These are phyloP conservation scores for Galago senegalensis DNA, from an alignment of 2,797 vertebrate genomes.

Conservation along the genomic window DNA sequence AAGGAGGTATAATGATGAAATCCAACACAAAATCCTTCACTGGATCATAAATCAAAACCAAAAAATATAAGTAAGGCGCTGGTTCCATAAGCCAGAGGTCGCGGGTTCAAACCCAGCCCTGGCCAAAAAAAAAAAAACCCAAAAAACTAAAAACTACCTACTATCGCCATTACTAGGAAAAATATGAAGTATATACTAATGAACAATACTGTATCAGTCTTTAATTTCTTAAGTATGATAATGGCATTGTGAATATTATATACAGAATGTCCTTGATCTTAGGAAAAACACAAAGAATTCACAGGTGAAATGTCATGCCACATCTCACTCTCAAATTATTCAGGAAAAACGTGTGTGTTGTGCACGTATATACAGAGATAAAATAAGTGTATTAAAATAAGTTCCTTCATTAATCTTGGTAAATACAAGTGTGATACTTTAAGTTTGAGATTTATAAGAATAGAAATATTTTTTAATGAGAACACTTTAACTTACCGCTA, in stretches of 20 bases:
- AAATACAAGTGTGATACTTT: not conserved
- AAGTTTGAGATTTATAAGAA: not conserved
- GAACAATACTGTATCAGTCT: not conserved
- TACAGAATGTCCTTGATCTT: not conserved
- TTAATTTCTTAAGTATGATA: conserved; percentile 33
- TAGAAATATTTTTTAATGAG: not conserved
- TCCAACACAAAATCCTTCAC: not conserved
- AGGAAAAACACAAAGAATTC: not conserved
- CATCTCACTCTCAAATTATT: conserved; percentile 14
- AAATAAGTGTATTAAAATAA: not conserved
- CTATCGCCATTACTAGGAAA: not conserved
- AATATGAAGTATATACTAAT: not conserved
- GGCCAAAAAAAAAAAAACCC: too few species aligned
- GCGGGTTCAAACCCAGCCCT: too few species aligned
- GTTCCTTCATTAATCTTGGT: not conserved
- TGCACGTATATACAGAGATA: not conserved
- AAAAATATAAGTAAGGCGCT: not conserved
- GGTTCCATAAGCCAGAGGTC: too few species aligned
- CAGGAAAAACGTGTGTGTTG: not conserved
- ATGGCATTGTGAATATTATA: not conserved
- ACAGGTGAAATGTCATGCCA: not conserved
- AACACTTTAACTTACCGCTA: conserved; percentile 93
- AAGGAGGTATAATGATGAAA: not conserved
- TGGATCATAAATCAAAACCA: not conserved
- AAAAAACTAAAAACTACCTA: not conserved